These are phyloP conservation scores for Hypsibius dujardini DNA, from an alignment of 1,140 invertebrate species.

Conservation along the genomic window DNA sequence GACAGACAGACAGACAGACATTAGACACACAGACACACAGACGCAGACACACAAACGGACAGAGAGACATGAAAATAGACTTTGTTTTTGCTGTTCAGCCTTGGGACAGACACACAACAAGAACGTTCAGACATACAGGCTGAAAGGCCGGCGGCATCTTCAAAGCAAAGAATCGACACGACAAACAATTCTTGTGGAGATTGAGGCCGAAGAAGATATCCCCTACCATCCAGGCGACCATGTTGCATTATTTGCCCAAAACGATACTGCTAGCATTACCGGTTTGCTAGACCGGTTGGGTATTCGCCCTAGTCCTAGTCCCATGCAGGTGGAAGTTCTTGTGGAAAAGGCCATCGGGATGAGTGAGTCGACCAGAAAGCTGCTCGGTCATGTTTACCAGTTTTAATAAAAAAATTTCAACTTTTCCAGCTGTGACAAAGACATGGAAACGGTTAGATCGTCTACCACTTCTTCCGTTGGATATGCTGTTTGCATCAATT, in stretches of 20 bases:
- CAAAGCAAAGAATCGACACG: slow-evolving; percentile 35
- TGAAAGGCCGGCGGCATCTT: slow-evolving; percentile 37
- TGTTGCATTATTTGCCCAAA: slow-evolving; percentile 70
- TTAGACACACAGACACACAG: no score
- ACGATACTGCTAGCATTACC: slow-evolving; percentile 59
- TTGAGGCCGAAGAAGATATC: slow-evolving; percentile 31
- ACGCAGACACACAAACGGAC: no score
- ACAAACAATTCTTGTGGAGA: slow-evolving; percentile 45
- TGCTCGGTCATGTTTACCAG: no score
- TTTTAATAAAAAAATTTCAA: no score
- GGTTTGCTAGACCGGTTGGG: slow-evolving; percentile 52
- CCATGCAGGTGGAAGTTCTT: slow-evolving; percentile 61
- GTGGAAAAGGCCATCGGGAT: no score
- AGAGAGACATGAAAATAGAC: no score
- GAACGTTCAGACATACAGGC: slow-evolving; percentile 43
- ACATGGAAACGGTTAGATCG: slow-evolving; percentile 67
- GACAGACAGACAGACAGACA: no score
- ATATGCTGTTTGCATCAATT: slow-evolving; percentile 59
- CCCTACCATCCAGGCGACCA: slow-evolving; percentile 75
- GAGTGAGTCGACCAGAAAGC: no score
- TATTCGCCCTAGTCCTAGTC: slow-evolving; percentile 46
- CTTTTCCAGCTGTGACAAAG: no score
- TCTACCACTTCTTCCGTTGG: slow-evolving; percentile 54
- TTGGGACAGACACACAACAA: slow-evolving; percentile 42
- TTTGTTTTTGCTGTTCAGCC: no score